Percentiles rank a stretch among this genome's conserved stretches.
These are phyloP conservation scores for Odontocerum albicorne DNA, from an alignment of 2,888 invertebrate genomes.

Conservation along the genomic window DNA sequence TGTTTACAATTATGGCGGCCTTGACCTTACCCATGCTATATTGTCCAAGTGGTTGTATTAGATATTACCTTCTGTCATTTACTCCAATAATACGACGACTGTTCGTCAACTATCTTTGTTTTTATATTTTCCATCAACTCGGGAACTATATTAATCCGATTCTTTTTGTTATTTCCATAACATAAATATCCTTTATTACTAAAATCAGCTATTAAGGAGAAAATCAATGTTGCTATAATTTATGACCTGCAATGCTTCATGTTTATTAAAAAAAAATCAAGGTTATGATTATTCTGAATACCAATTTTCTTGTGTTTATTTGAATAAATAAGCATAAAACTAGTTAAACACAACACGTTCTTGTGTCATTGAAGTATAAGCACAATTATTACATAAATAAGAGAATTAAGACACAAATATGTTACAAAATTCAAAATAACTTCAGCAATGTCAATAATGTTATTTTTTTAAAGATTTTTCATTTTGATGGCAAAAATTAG, in stretches of 20 bases:
- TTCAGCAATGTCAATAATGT: too few species aligned
- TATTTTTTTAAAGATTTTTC: too few species aligned
- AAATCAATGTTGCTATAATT: slow-evolving; percentile 25
- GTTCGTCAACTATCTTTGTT: slow-evolving; percentile 16
- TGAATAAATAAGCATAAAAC: background rate
- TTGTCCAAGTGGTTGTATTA: slow-evolving; percentile 7
- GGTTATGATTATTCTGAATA: slow-evolving; percentile 20
- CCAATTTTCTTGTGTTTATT: background rate
- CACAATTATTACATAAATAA: too few species aligned
- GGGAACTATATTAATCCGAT: background rate
- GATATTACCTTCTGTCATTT: slow-evolving; percentile 4
- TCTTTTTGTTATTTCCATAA: too few species aligned
- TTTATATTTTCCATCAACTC: background rate
- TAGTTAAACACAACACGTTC: too few species aligned
- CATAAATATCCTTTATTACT: background rate
- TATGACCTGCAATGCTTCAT: slow-evolving; percentile 19
- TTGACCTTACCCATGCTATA: slow-evolving; percentile 23
- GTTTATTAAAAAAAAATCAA: slow-evolving; percentile 22
- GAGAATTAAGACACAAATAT: too few species aligned
- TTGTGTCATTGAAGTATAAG: too few species aligned
- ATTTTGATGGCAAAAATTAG: too few species aligned
- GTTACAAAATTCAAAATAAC: too few species aligned
- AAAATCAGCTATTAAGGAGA: slow-evolving; percentile 20
- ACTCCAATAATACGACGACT: slow-evolving; percentile 1
- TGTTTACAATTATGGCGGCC: slow-evolving; percentile 24